Base-by-base conservation (phyloP, 1,140 invertebrate genomes). In the Apis dorsata region DNA sequence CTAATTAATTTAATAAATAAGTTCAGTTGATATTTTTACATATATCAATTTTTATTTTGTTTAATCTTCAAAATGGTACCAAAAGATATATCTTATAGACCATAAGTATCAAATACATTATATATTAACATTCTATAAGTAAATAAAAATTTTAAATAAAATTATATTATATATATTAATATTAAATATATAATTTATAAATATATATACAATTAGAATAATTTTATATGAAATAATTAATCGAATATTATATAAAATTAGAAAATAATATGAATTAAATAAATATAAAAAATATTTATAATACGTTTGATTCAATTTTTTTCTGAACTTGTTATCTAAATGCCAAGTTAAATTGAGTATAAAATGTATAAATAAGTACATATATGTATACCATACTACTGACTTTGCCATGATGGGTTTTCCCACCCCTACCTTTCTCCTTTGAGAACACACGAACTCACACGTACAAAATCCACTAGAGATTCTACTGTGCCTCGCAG, bases 361-460 rank as follows among this genome's bases (percentile, higher is more conserved):
- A 71, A 28, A 24, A 11, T 51, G 62, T 72, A 57, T 74, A 80
- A 44, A 44, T 44, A 44, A 44, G 34, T 44, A 44, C 34, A 44
- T 44, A 44, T 44, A 44, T 44, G 34, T 44, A 44, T 44, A 44
- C 34, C 55, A 71, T 75, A 60, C 70, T 69, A 77, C 76, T 85
- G 79, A 81, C 71, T 69, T 79, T 87, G 87, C 74, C 77, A 85
- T 76, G 79, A 81, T 89, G 89, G 89, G 89, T 90, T 90, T 90
- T 90, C 70, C 88, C 88, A 83, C 84, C 86, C 83, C 86, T 89
- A 85, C 88, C 78, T 51, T 59, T 63, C 57, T 55, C 13, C 62
- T 79, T 71, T 63, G 49, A 55, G 24, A 74, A 44, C 60, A 24
- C 51, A 13, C 63, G 17, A 9, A 55, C 69, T 7, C 34, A 44